Evolutionary conservation across 2,797 vertebrate species (phyloP), one percentile per base, ranked within the genome.

Genomic region (Triplophysa yarkandensis): DNA sequence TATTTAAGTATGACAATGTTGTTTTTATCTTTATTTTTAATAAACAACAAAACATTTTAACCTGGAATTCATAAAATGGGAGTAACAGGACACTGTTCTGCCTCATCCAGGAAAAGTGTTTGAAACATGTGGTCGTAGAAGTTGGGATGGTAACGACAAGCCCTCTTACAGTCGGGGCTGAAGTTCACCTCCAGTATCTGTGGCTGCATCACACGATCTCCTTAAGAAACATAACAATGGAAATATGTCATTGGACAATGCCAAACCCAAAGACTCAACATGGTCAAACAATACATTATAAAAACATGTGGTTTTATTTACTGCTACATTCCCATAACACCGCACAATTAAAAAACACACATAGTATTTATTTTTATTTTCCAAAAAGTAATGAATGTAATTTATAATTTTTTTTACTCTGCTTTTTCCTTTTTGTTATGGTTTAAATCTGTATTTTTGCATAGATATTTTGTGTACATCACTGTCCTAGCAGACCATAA

Each of bases 171-270:
- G 89, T 98, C 97, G 0, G 97, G 97, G 81, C 94, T 95, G 69
- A 97, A 98, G 83, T 98, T 98, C 70, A 97, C 88, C 87, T 98
- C 97, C 66, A 98, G 85, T 78, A 98, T 94, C 88, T 98, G 96
- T 27, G 96, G 97, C 84, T 91, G 91, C 93, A 98, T 96, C 68
- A 87, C 71, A 0, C 74, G 91, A 25, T 89, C 89, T 62, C 95
- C 96, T 98, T 85, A 39, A 36, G 27, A 57, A 32, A 16, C 3
- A 57, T 7, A 46, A 57, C 23, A 4, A 50, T 5, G 10, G 27
- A 1, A 3, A 4, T 28, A 17, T 46, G 8, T 6, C n/a, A n/a
- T n/a, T n/a, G n/a, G n/a, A n/a, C n/a, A n/a, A n/a, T n/a, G n/a
- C n/a, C n/a, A n/a, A n/a, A n/a, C 2, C 17, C 3, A 46, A 4